Evolutionary conservation across 2,888 invertebrate species (phyloP), one percentile per base, ranked within the genome.

Genomic region (Caenorhabditis imperialis): DNA sequence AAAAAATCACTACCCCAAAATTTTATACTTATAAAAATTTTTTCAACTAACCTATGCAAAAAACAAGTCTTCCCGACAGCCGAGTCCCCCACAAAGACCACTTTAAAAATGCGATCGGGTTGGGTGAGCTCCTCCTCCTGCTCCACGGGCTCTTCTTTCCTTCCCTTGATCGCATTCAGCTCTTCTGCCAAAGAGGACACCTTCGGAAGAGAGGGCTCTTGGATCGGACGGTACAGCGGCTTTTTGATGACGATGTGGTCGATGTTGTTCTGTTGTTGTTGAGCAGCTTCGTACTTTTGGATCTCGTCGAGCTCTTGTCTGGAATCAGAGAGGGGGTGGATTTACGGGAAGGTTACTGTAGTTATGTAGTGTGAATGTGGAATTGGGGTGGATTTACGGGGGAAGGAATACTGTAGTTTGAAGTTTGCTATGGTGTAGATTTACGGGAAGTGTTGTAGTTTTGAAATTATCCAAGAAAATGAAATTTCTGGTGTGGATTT

Each of bases 51-150:
- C 84, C 91, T 89, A 82, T 90, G 90, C 7, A 91, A 87, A 55
- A 91, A 89, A 61, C 90, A 90, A 7, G 91, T 91, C 81, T 91
- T 91, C 3, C 91, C 91, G 6, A 91, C 91, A 1, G 90, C 90
- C 0, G 90, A 90, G 79, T 91, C 91, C 0, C 91, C 91, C 16
- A 91, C 89, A 83, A 91, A 90, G 1, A 91, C 91, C 4, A 91
- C 89, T 85, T 91, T 91, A 87, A 90, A 91, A 12, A 91, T 88
- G 38, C 90, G 82, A 69, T 90, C 88, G 5, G 89, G 89, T 22
- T 82, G 84, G 1, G 79, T 63, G 1, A 82, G 53, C 18, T 85
- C 84, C 18, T 70, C 62, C 30, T 62, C 50, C 35, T 51, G 53
- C 38, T 73, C 73, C 30, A 54, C 38, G 23, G 38, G 25, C 23